Percentiles rank a stretch among this genome's conserved stretches.
Conservation (phyloP, 1,140 invertebrate species). For the Drosophila leontia region DNA sequence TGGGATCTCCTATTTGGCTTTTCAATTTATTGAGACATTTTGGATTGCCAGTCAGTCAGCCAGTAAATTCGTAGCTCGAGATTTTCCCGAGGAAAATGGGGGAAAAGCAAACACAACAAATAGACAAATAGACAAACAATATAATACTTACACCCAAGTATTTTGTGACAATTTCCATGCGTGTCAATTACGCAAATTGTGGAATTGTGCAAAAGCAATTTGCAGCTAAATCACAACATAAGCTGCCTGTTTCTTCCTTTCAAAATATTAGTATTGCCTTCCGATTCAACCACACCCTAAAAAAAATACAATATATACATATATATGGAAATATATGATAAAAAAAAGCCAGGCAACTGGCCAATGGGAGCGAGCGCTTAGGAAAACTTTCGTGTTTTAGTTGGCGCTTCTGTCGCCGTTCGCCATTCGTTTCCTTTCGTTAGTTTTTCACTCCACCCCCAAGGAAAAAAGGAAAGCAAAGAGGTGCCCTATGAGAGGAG, state of each 20-base stretch:
- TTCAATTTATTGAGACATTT: slow-evolving; percentile 43
- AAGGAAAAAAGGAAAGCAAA: slow-evolving; percentile 12
- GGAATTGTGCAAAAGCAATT: slow-evolving; percentile 40
- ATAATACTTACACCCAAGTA: not conserved
- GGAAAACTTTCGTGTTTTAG: slow-evolving; percentile 55
- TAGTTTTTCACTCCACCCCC: slow-evolving; percentile 54
- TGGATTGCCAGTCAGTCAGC: slow-evolving; percentile 21
- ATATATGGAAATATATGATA: not conserved
- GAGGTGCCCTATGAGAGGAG: slow-evolving; percentile 7
- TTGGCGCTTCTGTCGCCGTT: slow-evolving; percentile 12
- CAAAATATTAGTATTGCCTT: slow-evolving; percentile 34
- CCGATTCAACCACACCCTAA: slow-evolving; percentile 1
- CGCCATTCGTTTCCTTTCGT: slow-evolving; percentile 56
- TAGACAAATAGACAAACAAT: slow-evolving; percentile 34
- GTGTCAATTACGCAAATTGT: slow-evolving; percentile 42
- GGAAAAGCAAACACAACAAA: slow-evolving; percentile 23
- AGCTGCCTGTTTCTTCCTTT: slow-evolving; percentile 3
- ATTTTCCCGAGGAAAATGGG: not conserved
- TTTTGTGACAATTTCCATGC: slow-evolving; percentile 23
- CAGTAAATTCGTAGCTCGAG: slow-evolving; percentile 35
- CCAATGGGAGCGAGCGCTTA: slow-evolving; percentile 46
- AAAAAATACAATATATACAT: not conserved
- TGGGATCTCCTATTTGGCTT: not conserved
- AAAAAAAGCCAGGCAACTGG: not conserved
- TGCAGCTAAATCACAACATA: slow-evolving; percentile 9